These are phyloP conservation scores for Mormyrus proboscirostris DNA, from an alignment of 2,797 vertebrate genomes.

Conservation along the genomic window DNA sequence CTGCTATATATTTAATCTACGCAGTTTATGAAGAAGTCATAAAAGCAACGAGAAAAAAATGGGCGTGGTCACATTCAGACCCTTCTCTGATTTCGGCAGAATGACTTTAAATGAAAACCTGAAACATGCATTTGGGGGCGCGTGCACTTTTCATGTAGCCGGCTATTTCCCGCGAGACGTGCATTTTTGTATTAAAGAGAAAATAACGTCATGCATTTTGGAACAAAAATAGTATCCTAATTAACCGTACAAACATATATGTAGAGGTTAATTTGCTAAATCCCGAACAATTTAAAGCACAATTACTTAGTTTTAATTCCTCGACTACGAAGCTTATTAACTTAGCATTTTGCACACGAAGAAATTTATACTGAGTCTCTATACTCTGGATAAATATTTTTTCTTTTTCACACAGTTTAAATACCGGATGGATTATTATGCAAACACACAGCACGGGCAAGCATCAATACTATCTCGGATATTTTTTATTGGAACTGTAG, in stretches of 20 bases:
- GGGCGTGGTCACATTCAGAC: neutral
- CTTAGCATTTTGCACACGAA: neutral
- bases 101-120: neutral
- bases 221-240: neutral
- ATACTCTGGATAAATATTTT: neutral
- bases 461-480: neutral
- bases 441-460: neutral
- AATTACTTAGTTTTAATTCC: neutral
- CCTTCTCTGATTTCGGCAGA: neutral
- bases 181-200: neutral
- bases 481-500: neutral
- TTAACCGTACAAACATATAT: neutral
- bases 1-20: neutral
- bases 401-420: neutral
- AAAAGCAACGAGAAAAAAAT: neutral
- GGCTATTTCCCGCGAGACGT: neutral
- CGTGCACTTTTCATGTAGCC: neutral
- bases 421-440: neutral
- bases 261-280: neutral
- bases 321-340: neutral
- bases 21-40: neutral
- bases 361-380: neutral
- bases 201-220: neutral
- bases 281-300: neutral
- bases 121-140: neutral